Evolutionary conservation across 1,140 invertebrate genomes (phyloP), one percentile per base, ranked within the genome.

Genomic region (Paraescarpia echinospica): DNA sequence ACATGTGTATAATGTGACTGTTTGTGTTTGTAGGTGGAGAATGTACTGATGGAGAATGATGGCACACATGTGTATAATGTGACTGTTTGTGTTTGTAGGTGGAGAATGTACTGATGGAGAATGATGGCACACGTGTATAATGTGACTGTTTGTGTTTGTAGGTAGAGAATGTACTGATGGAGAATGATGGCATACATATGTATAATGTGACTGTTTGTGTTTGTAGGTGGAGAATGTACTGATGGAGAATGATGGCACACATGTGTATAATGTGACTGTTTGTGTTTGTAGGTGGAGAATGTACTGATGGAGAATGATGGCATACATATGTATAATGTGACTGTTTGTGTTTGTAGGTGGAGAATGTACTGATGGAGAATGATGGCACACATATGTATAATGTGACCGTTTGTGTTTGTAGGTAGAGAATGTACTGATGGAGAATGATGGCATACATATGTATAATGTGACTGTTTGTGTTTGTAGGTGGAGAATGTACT

Each of bases 201-300:
- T 98, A 33, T 96, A 98, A 31, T 98, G 98, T 96, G 98, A 98
- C 96, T 98, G 98, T 97, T 98, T 77, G 59, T 94, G 41, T 89
- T 95, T 96, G 34, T 94, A 98, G 98, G 97, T 98, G 92, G 98
- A 99, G 96, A 99, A 99, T 96, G 98, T 99, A 94, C 96, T 99
- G 94, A 96, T 98, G 93, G 97, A 97, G 93, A 98, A 98, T 94
- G 96, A 96, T 93, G 98, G 98, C n/a, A n/a, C 8, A 97, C 97
- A 95, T 98, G 98, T 96, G 97, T 98, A 33, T 96, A 98, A 31
- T 98, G 98, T 96, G 98, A 98, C 96, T 98, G 98, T 97, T 98
- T 77, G 59, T 94, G 41, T 89, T 95, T 96, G 34, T 94, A 98
- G 98, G 97, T 98, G 92, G 98, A 99, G 96, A 99, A 99, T 96